Base-by-base conservation (phyloP, 2,888 invertebrate genomes). In the Euproctis similis region DNA sequence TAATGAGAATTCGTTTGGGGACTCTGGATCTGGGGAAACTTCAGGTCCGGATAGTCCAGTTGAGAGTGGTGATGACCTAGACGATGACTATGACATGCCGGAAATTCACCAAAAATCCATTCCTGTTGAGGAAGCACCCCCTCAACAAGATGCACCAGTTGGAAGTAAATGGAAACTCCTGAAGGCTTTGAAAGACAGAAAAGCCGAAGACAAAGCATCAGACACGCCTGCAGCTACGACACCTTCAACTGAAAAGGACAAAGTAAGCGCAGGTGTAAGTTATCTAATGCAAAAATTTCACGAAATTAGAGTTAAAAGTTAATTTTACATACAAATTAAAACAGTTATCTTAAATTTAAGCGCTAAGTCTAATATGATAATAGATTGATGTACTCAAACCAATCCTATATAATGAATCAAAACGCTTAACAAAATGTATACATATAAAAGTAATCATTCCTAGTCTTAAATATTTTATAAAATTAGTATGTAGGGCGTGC, bases 141-240 rank as follows among this genome's bases (percentile, higher is more conserved):
- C 50, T 4, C 84, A 76, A 32, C 86, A 84, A 39, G 85, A 84
- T 20, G 86, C 87, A 24, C 88, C 88, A 7, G 86, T 90, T 28
- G 91, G 93, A 5, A 95, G 95, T 60, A 95, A 95, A 68, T 96
- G 96, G 96, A 95, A 95, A 67, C 85, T 96, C 23, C 74, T 96
- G 2, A 96, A 95, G 73, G 95, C 95, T 1, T 72, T 96, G 13
- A 95, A 95, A 64, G 95, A 96, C 56, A 87, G 92, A 37, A 95
- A 96, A 77, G 93, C 95, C 2, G 95, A 95, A 69, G 95, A 95
- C 55, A 93, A 91, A 66, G 90, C 90, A 53, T 88, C 89, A 36
- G 91, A 90, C 34, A 89, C 90, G 41, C 87, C 87, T 27, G 87
- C 86, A 33, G 88, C 85, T 30, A 89, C 88, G 35, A 88, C 89